Percentiles rank a stretch among this genome's conserved stretches.
phyloP scores from a whole-genome alignment of 1,140 invertebrate genomes.

The Elymnias hypermnestra region DNA sequence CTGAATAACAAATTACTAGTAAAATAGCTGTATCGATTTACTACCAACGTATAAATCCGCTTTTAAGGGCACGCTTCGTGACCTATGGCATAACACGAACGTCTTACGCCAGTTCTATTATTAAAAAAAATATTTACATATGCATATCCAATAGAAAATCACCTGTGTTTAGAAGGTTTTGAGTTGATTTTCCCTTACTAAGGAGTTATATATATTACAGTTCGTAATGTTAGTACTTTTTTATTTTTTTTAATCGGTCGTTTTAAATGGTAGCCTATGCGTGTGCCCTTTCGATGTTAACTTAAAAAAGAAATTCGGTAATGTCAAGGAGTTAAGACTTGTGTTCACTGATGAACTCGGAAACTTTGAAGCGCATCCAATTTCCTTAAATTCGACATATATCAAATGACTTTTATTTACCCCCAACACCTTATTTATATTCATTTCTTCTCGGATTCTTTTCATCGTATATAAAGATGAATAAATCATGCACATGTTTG shows the following conservation, averaged over 20 bases:
- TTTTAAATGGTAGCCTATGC: slow-evolving; percentile 21
- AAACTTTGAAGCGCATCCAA: too few relatives aligned
- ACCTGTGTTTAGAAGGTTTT: background rate
- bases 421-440: too few relatives aligned
- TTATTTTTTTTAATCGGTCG: slow-evolving; percentile 17
- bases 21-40: slow-evolving; percentile 12
- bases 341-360: background rate
- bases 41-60: slow-evolving; percentile 15
- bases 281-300: slow-evolving; percentile 33
- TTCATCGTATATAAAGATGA: too few relatives aligned
- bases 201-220: background rate
- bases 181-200: background rate
- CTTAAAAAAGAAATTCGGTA: slow-evolving; percentile 29
- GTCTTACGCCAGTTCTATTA: background rate
- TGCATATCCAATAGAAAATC: background rate
- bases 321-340: slow-evolving; percentile 5
- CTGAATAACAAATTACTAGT: slow-evolving; percentile 1
- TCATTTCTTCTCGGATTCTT: too few relatives aligned
- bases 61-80: slow-evolving; percentile 23
- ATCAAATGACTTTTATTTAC: too few relatives aligned
- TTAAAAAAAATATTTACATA: slow-evolving; percentile 2
- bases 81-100: slow-evolving; percentile 49
- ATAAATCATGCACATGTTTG: too few relatives aligned
- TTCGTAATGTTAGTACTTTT: background rate
- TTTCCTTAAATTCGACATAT: too few relatives aligned